Base-by-base conservation (phyloP, 1,140 invertebrate species). In the Lasaia peninsularis region DNA sequence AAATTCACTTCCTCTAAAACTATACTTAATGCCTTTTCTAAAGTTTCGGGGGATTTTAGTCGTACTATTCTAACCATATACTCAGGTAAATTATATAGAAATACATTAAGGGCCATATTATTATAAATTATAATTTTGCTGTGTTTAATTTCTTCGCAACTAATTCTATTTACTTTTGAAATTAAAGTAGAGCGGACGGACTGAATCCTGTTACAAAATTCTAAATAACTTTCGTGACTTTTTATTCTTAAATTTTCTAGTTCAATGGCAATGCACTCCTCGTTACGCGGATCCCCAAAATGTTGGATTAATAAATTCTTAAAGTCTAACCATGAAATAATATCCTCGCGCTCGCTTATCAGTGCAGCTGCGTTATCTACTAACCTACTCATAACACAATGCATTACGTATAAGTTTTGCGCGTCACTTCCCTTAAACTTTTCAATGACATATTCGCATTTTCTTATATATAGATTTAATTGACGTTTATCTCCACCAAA, bases 41-140 rank as follows among this genome's bases (percentile, higher is more conserved):
- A 18, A 0, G 55, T 58, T 21, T 10, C 1, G 2, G 56, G 51
- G 0, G 12, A 1, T 51, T 67, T 67, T 20, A 63, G 31, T 20
- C 58, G 21, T 9, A 71, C 56, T 21, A 63, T 62, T 12, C 62
- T 31, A 0, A 67, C 33, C 44, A 71, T 52, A 10, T 65, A 32
- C 40, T 63, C 56, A 2, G 63, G 60, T 52, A 71, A 52, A 33
- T 71, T 71, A 58, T 67, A 71, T 9, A 71, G 24, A 40, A 67
- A 71, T 11, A 63, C 60, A 24, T 71, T 63, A 28, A 71, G 37
- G 2, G 65, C 55, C 10, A 37, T 59, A 58, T 71, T 58, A 14
- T 71, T 65, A 20, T 67, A 67, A 20, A 67, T 67, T 10, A 44
- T 52, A 4, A 51, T 52, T 52, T 60, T 64, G 28, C 40, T 54